These are phyloP conservation scores for Lepisosteus osseus DNA, from an alignment of 2,113 vertebrate species.

Conservation along the genomic window DNA sequence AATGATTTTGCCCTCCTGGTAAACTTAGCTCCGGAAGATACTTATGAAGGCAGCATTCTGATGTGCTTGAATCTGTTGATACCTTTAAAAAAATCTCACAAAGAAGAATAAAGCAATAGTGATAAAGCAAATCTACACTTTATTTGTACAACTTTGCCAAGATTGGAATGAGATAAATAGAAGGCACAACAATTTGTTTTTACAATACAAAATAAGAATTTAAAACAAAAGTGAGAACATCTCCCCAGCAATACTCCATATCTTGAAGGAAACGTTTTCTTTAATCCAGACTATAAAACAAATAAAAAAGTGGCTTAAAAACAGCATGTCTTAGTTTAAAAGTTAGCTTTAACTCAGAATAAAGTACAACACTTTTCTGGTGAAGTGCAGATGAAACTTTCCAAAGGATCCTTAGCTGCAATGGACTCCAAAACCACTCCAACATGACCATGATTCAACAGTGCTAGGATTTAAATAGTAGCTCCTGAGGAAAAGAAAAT, in stretches of 20 bases:
- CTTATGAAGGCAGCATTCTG: too few species aligned
- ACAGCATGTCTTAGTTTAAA: conserved; percentile 57
- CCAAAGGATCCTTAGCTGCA: conserved; percentile 57
- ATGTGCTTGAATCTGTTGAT: too few species aligned
- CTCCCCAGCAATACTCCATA: conserved; percentile 38
- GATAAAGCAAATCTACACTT: conserved; percentile 71
- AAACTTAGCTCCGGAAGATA: too few species aligned
- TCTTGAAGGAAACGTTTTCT: conserved; percentile 52
- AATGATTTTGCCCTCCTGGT: too few species aligned
- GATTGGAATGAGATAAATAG: conserved; percentile 79
- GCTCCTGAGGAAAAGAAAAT: conserved; percentile 49
- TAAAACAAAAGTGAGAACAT: conserved; percentile 35
- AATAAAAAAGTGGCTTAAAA: conserved; percentile 47
- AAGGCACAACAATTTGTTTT: conserved; percentile 81
- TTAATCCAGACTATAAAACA: conserved; percentile 13
- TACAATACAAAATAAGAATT: conserved; percentile 65
- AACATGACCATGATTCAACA: conserved; percentile 52
- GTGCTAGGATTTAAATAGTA: conserved; percentile 54
- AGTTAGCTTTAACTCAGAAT: conserved; percentile 63
- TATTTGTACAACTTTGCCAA: conserved; percentile 70
- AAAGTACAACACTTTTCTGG: conserved; percentile 53
- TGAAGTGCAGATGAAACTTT: conserved; percentile 67
- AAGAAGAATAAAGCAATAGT: conserved; percentile 19
- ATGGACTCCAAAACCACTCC: conserved; percentile 54
- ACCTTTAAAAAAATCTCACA: too few species aligned